Evolutionary conservation across 2,888 invertebrate genomes (phyloP), one percentile per base, ranked within the genome.

Genomic region (Busseola fusca): DNA sequence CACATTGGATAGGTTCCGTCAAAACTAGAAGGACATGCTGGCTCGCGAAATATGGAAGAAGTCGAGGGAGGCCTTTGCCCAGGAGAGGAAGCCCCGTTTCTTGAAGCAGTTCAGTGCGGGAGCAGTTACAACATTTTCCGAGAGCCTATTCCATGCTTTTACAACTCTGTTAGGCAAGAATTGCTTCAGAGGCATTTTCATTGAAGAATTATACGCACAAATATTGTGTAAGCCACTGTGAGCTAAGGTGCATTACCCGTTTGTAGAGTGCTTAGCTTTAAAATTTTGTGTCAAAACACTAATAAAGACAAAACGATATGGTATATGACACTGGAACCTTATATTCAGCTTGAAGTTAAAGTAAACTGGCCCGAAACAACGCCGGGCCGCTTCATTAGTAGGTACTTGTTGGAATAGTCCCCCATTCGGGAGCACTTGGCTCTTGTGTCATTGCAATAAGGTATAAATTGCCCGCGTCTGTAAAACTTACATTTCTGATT

Each of bases 311-410:
- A 27, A 65, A 7, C 10, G 16, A n/a, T 12, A 3, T 68, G 40
- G 27, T 58, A 18, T 69, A 21, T 14, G 27, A 56, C 76, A 42
- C 34, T n/a, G 25, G 21, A 76, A 9, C n/a, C n/a, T 25, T 54
- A 16, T 25, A 48, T 25, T 21, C 45, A 56, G 9, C 40, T 48
- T 54, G 6, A 54, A 21, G 16, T 54, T 3, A 25, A 37, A 48
- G 27, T 37, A 50, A 27, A 69, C 37, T 12, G 1, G 12, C 18
- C 48, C n/a, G 18, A 48, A 27, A 21, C 18, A 16, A 69, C 27
- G 21, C 16, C 1, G 3, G 7, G 34, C 21, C 30, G 54, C 9
- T 62, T 21, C 9, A 62, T 27, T 45, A 21, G 14, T 50, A 62
- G 4, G 1, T 40, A 40, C 7, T 27, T 45, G 37, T 40, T 40